Conservation (phyloP, 2,888 invertebrate genomes). For the Idaea aversata region DNA sequence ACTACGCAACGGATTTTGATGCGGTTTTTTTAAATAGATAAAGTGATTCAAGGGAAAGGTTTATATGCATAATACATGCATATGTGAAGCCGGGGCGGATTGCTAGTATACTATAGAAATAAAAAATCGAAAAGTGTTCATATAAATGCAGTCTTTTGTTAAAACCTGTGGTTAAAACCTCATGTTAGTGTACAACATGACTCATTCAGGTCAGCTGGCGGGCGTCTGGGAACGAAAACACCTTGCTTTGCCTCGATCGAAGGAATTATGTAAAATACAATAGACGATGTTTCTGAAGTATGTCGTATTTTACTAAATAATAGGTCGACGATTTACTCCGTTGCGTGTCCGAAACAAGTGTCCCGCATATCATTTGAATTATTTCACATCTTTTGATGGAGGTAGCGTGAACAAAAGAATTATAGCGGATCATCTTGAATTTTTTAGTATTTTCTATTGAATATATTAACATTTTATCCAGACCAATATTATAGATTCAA, state of each 20-base stretch:
- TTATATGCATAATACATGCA: too few species aligned
- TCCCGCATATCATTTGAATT: neutral
- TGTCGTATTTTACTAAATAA: neutral
- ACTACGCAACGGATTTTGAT: too few species aligned
- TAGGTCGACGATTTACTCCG: neutral
- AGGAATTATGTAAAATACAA: neutral
- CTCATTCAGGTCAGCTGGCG: neutral
- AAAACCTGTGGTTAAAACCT: too few species aligned
- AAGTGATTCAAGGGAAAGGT: too few species aligned
- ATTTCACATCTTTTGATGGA: neutral
- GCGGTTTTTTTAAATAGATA: too few species aligned
- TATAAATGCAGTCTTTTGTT: too few species aligned
- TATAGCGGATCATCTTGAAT: neutral
- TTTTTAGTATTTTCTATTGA: neutral
- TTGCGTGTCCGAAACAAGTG: neutral
- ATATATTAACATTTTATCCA: too few species aligned
- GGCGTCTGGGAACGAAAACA: neutral
- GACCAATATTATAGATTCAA: too few species aligned
- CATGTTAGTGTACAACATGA: too few species aligned
- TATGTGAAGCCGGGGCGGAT: too few species aligned
- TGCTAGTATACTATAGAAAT: too few species aligned
- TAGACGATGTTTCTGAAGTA: neutral
- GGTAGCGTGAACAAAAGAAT: neutral
- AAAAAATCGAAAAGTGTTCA: too few species aligned
- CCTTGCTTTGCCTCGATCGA: neutral